Base-by-base conservation (phyloP, 2,113 vertebrate species). In the Oxygymnocypris stewartii region DNA sequence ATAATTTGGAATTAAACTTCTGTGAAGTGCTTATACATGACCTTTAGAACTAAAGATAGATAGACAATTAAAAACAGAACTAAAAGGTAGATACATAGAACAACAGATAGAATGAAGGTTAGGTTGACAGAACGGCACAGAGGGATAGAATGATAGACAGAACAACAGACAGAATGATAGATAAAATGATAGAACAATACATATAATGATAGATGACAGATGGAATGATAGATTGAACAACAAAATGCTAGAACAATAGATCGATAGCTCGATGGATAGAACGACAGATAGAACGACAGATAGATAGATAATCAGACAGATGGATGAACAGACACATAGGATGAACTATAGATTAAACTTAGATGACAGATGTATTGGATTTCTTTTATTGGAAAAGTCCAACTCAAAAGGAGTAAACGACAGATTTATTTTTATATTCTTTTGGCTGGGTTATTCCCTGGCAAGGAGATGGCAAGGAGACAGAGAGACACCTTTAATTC, bases 401-500 rank as follows among this genome's bases (percentile, higher is more conserved):
- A 49, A 49, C 12, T 49, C 47, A 49, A 49, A 49, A 49, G 47
- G 47, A 49, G 12, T 59, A 20, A 23, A n/a, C n/a, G n/a, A n/a
- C n/a, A n/a, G n/a, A n/a, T n/a, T n/a, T n/a, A n/a, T n/a, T n/a
- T n/a, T n/a, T n/a, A n/a, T n/a, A n/a, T n/a, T n/a, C n/a, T 28
- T 28, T 49, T 13, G 12, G 28, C 18, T 35, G 69, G 12, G 25
- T 4, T 28, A 25, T 65, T 28, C 25, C 61, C 28, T 65, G 28
- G 28, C 28, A 65, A 65, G 28, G 28, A 65, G 61, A 65, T 65
- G 61, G 7, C 18, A 65, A 73, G 69, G 10, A 23, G 37, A 74
- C 16, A 11, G 10, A 74, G 37, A 74, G 71, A 78, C 69, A 87
- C 91, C 86, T 20, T 85, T 80, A 71, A 90, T 84, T 87, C 73